Evolutionary conservation across 2,113 vertebrate genomes (phyloP).

Genomic region (Muscicapa adusta): DNA sequence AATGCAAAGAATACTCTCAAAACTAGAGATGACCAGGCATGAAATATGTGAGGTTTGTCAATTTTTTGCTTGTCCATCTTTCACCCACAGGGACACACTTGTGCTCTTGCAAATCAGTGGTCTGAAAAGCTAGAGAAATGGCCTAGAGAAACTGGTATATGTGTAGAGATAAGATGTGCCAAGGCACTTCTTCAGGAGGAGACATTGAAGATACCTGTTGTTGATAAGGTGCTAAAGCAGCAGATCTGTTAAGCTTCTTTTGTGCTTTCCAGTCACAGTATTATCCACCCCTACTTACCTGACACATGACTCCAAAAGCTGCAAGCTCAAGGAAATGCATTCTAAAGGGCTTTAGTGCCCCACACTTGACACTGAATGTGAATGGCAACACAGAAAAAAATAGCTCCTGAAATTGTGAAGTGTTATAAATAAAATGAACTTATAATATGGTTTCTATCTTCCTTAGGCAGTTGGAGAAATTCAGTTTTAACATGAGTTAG

Average conservation of each 20-base stretch:
- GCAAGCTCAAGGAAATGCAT: neutral
- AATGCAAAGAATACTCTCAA: neutral
- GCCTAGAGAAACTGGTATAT: neutral
- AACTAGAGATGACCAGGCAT: neutral
- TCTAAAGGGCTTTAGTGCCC: neutral
- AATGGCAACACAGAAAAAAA: neutral
- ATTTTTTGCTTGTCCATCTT: neutral
- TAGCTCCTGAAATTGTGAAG: neutral
- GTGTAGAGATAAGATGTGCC: neutral
- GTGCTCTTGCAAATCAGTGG: neutral
- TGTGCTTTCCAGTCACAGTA: neutral
- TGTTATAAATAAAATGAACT: neutral
- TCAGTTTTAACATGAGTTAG: neutral
- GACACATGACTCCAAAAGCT: neutral
- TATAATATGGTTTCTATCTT: neutral
- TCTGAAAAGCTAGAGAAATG: neutral
- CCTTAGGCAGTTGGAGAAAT: neutral
- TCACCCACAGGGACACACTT: neutral
- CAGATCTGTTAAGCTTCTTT: neutral
- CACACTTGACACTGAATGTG: neutral
- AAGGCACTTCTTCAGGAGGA: neutral
- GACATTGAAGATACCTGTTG: rapidly evolving
- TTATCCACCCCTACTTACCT: neutral
- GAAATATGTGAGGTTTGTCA: rapidly evolving
- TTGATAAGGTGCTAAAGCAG: neutral